Evolutionary conservation across 2,888 invertebrate species (phyloP), one percentile per base, ranked within the genome.

Genomic region (Loripinus fragilis): DNA sequence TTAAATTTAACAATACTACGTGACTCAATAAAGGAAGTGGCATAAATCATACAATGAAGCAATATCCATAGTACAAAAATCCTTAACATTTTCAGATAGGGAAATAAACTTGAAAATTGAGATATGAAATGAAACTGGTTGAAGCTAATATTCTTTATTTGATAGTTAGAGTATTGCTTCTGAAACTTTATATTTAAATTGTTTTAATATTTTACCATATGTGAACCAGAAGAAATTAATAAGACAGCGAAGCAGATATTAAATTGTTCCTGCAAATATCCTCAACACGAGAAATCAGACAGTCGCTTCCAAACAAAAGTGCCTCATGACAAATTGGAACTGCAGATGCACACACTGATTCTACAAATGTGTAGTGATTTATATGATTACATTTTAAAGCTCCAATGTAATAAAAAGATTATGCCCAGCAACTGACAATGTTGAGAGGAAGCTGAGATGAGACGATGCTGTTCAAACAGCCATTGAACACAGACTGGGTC

Each of bases 81-180:
- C 2, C 20, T 45, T 45, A 15, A 45, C 20, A 20, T 15, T 15
- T 3, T 20, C 17, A 45, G 8, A 5, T 28, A 60, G 33, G 1
- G 60, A 60, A 3, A 60, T 30, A 60, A 60, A 60, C 33, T 60
- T 33, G 60, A 60, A 60, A 60, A 60, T 60, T 60, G 60, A 60
- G 60, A 60, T 20, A 60, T 60, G 60, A 60, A 60, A 60, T 33
- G 10, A 23, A 60, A 15, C 3, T 7, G 23, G 23, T 17, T 60
- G 60, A 33, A 60, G 20, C 60, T 25, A 60, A 30, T 60, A 12
- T 33, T 33, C 33, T 38, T 38, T 60, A 60, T 60, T 60, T 60
- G 60, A 60, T 60, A 60, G 60, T 60, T 60, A 60, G 60, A 60
- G 28, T 60, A 60, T 60, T 60, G 60, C 60, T 60, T 60, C 17